These are phyloP conservation scores for Toxotes jaculatrix DNA, from an alignment of 2,113 vertebrate genomes.

Conservation along the genomic window DNA sequence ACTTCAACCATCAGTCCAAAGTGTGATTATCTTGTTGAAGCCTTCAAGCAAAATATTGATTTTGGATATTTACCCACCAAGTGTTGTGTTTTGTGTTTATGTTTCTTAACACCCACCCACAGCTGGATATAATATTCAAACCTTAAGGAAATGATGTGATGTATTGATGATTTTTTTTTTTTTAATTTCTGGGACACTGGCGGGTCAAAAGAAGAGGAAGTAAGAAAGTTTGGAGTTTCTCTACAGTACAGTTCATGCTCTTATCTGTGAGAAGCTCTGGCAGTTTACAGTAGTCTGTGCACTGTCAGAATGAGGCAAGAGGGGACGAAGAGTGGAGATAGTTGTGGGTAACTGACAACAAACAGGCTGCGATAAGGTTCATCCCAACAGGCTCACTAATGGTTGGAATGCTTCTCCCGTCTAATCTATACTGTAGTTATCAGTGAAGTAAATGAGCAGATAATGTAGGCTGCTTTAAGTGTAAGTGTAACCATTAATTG, in stretches of 20 bases:
- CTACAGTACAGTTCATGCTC: not conserved
- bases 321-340: constrained; percentile 67
- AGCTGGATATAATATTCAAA: not conserved
- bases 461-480: constrained; percentile 25
- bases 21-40: not conserved
- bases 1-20: constrained; percentile 9
- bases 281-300: constrained; percentile 74
- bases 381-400: constrained; percentile 27
- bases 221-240: constrained; percentile 5
- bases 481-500: constrained; percentile 22
- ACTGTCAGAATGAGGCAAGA: constrained; percentile 67
- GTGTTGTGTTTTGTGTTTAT: not conserved
- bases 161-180: not conserved
- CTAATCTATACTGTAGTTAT: constrained; percentile 52
- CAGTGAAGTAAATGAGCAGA: constrained; percentile 50
- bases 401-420: constrained; percentile 49
- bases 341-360: constrained; percentile 61
- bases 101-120: not conserved
- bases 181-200: constrained; percentile 7
- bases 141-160: not conserved
- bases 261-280: constrained; percentile 70
- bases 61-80: not conserved
- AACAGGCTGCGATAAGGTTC: constrained; percentile 68
- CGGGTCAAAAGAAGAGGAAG: not conserved
- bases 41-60: constrained; percentile 1